Base-by-base conservation (phyloP, 2,113 vertebrate genomes). In the Fulmarus glacialis region DNA sequence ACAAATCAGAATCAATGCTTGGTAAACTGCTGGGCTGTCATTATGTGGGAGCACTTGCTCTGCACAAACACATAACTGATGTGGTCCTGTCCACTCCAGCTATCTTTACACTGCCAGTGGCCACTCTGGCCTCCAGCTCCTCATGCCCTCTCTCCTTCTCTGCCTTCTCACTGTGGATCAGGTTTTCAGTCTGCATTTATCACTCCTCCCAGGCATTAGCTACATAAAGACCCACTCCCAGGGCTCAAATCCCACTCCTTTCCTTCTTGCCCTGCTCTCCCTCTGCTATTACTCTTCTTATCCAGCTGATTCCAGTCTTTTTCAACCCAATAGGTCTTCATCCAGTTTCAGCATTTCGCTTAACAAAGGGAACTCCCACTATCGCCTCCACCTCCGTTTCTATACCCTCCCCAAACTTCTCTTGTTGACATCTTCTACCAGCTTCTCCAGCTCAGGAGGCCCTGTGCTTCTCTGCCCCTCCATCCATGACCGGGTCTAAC, bases 41-140 rank as follows among this genome's bases (percentile, higher is more conserved):
- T 62, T 62, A 42, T 12, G 8, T 16, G 50, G 30, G 8, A 45
- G 32, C 27, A n/a, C 24, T 50, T 70, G 45, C 23, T 42, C 42
- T 66, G 21, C 34, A 12, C 26, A 86, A 45, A 60, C 29, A 68
- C 2, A 1, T 21, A 36, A 45, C 17, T 45, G 30, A 47, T 11
- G 15, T 4, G 15, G 22, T 52, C 34, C 34, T 70, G 45, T 42
- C 29, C 34, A 26, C 24, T 74, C 43, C 72, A 75, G 3, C 5
- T 12, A 14, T 9, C 42, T 66, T 52, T 30, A 30, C 24, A 29
- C 5, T 26, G 15, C 5, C 42, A 19, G 13, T 16, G 50, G 16
- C 50, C 13, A 6, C 12, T 22, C 21, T 0, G 0, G 3, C 26
- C 14, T 68, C 38, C 38, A 60, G 47, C 47, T 68, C n/a, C 20